Evolutionary conservation across 1,140 invertebrate species (phyloP), one percentile per base, ranked within the genome.

Genomic region (Ceratoteleas bidentatus): DNA sequence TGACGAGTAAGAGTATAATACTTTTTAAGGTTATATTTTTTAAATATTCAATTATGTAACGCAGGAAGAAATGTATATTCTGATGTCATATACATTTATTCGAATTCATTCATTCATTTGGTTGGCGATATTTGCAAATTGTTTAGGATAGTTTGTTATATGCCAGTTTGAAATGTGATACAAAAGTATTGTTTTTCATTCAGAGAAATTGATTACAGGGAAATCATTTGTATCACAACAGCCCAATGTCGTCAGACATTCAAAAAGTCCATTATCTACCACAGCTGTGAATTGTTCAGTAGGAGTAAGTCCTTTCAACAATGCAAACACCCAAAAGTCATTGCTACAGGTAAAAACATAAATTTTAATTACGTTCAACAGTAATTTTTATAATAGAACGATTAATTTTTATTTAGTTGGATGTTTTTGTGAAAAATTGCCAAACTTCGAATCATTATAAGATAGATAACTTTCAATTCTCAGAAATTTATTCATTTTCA

Each of bases 1-100:
- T 24, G 45, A 49, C 13, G 45, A 2, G 10, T 66, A 40, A 61
- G 62, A 16, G 66, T 66, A 60, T 61, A 24, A 60, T 61, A 24
- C 24, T 24, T 1, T 24, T 24, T 24, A 24, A 24, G 24, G 24
- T 24, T 24, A 24, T 24, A 43, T 66, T 53, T 75, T 58, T 68
- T 65, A 57, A 68, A 66, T 58, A 68, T 53, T 38, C 7, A 53
- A 52, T 77, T 77, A 77, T 77, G 47, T 76, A 76, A 76, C 32
- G 10, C 6, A 45, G 24, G 24, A 24, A 24, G 24, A 24, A 24
- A 24, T 24, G 24, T 24, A 24, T 24, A 24, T 24, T 24, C 4
- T 24, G 24, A 24, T 24, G 24, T 24, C 24, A 24, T 24, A 24
- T 24, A 24, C 4, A 2, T 24, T 24, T 24, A 1, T 24, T 24